phyloP scores from a whole-genome alignment of 2,113 vertebrate genomes.

The Thinocorus orbignyianus region DNA sequence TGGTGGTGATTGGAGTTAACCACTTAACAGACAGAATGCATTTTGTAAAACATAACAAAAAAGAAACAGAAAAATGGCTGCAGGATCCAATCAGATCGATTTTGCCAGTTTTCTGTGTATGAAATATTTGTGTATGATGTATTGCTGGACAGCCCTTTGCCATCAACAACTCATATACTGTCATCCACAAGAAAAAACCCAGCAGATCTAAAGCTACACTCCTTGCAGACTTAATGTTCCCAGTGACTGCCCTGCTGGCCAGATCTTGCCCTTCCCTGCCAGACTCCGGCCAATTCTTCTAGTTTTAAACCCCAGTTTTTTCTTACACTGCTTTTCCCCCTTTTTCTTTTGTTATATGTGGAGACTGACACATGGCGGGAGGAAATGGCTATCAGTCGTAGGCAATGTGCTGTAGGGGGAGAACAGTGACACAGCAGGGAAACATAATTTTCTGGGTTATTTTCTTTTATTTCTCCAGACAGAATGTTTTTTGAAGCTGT shows the following conservation, averaged over 20 bases:
- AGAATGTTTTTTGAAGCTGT: not conserved
- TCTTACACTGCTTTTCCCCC: accelerated
- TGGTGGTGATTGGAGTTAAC: not conserved
- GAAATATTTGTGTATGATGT: not conserved
- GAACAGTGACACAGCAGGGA: not conserved
- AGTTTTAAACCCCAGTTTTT: not conserved
- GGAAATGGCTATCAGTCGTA: not conserved
- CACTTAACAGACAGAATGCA: not conserved
- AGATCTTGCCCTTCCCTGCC: not conserved
- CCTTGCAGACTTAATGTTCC: not conserved
- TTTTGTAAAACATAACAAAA: not conserved
- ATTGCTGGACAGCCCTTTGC: not conserved
- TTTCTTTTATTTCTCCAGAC: not conserved
- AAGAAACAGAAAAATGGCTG: not conserved
- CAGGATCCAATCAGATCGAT: not conserved
- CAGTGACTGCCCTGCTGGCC: not conserved
- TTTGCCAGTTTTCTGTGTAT: not conserved
- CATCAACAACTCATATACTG: not conserved
- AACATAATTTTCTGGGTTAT: not conserved
- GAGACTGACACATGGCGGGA: not conserved
- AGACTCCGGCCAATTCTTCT: not conserved
- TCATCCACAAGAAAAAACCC: not conserved
- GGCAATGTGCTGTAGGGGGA: not conserved
- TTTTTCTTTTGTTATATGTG: not conserved
- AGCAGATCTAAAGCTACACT: not conserved